These are phyloP conservation scores for Paratrypauchen microcephalus DNA, from an alignment of 2,797 vertebrate species.

Conservation along the genomic window DNA sequence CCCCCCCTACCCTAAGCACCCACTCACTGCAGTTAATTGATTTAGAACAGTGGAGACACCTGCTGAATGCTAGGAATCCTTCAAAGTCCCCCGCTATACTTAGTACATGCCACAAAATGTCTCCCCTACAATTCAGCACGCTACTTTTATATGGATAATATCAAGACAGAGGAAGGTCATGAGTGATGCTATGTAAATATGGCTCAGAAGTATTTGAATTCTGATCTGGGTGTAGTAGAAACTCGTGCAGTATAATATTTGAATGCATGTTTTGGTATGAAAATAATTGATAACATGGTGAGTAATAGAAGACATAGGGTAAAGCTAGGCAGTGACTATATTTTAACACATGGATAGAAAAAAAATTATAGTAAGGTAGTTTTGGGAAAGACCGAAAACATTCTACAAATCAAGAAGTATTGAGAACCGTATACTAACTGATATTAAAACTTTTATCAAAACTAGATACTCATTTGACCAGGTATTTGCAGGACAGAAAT, in stretches of 20 bases:
- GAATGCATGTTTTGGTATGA: neutral
- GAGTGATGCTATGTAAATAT: neutral
- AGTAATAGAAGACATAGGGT: neutral
- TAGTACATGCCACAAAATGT: constrained; percentile 18
- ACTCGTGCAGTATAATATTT: neutral
- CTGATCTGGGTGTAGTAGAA: neutral
- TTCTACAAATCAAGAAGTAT: too few relatives aligned
- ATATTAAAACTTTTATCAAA: too few relatives aligned
- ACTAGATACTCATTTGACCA: too few relatives aligned
- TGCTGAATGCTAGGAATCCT: constrained; percentile 62
- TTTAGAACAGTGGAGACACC: constrained; percentile 73
- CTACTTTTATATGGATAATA: neutral
- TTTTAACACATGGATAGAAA: too few relatives aligned
- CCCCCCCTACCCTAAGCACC: constrained; percentile 61
- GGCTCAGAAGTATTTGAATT: neutral
- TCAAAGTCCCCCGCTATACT: constrained; percentile 22
- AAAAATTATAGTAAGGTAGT: too few relatives aligned
- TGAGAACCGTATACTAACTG: too few relatives aligned
- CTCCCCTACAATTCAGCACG: neutral
- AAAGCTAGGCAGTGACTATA: neutral
- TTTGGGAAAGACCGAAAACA: too few relatives aligned
- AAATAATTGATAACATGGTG: neutral
- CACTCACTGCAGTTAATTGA: constrained; percentile 73
- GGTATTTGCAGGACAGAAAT: too few relatives aligned
- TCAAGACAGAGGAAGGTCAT: neutral